These are phyloP conservation scores for Nannoperca australis DNA, from an alignment of 2,797 vertebrate species.

Conservation along the genomic window DNA sequence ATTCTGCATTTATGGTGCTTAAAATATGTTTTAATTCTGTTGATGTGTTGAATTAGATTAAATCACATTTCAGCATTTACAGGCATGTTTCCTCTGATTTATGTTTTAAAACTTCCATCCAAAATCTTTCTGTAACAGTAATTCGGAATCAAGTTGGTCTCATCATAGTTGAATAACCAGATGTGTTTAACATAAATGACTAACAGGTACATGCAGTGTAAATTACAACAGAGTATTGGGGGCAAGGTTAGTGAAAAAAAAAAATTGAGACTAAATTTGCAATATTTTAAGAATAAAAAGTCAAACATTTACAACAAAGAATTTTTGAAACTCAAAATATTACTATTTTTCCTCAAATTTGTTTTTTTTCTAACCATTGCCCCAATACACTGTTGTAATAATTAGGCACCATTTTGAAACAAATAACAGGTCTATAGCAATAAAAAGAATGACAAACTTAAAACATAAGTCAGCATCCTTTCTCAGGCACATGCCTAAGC, in stretches of 20 bases:
- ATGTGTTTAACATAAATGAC: conserved; percentile 11
- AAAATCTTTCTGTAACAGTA: background rate
- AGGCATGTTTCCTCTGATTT: conserved; percentile 30
- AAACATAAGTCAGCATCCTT: conserved; percentile 25
- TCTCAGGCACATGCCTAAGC: background rate
- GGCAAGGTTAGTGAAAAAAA: background rate
- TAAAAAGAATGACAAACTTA: conserved; percentile 33
- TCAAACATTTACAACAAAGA: background rate
- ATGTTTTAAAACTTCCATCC: conserved; percentile 22
- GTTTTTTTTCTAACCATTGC: background rate
- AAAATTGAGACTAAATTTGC: background rate
- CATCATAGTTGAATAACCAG: background rate
- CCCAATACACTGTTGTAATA: too few relatives aligned
- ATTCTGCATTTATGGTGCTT: conserved; percentile 1
- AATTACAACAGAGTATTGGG: background rate
- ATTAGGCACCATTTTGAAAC: conserved; percentile 8
- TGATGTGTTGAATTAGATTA: background rate
- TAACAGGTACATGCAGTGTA: background rate
- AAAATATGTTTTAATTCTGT: conserved; percentile 41
- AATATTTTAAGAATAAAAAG: background rate
- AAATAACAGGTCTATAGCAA: conserved; percentile 22
- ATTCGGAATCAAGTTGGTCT: background rate
- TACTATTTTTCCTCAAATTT: background rate
- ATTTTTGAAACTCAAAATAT: conserved; percentile 2
- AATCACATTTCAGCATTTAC: conserved; percentile 42